phyloP scores from a whole-genome alignment of 2,797 vertebrate genomes.

The Eleutherodactylus coqui region DNA sequence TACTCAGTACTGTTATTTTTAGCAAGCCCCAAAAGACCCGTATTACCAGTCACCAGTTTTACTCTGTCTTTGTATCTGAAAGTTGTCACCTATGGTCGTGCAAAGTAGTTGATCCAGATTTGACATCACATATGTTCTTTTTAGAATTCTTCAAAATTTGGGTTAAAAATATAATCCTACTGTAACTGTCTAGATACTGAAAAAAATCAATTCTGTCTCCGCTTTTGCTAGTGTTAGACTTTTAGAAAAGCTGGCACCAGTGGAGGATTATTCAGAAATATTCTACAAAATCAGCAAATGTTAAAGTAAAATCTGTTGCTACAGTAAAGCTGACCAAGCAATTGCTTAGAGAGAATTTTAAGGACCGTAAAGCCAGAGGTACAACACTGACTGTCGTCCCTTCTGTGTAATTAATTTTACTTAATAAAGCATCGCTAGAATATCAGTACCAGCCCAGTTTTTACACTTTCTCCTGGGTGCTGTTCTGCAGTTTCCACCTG shows the following conservation, averaged over 20 bases:
- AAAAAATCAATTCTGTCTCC: background rate
- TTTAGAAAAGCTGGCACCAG: conserved; percentile 17
- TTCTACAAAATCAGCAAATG: conserved; percentile 31
- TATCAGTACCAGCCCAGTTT: background rate
- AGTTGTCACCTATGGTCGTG: too few species aligned
- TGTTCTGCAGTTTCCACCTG: background rate
- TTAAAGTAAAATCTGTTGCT: conserved; percentile 23
- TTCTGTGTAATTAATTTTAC: background rate
- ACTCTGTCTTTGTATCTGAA: too few species aligned
- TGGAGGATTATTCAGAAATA: conserved; percentile 10
- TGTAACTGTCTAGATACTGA: background rate
- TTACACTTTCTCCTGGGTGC: background rate
- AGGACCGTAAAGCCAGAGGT: background rate
- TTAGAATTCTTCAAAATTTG: background rate
- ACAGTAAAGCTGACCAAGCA: conserved; percentile 34
- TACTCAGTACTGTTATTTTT: too few species aligned
- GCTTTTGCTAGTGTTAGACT: conserved; percentile 23
- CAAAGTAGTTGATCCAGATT: too few species aligned
- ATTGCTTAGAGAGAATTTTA: background rate
- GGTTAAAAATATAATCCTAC: background rate
- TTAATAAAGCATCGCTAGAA: background rate
- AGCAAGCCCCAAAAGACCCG: too few species aligned
- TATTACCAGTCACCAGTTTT: too few species aligned
- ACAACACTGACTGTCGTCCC: background rate
- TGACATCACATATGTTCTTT: background rate